Evolutionary conservation across 2,888 invertebrate genomes (phyloP), one percentile per base, ranked within the genome.

Genomic region (Drosophila fungiperda): DNA sequence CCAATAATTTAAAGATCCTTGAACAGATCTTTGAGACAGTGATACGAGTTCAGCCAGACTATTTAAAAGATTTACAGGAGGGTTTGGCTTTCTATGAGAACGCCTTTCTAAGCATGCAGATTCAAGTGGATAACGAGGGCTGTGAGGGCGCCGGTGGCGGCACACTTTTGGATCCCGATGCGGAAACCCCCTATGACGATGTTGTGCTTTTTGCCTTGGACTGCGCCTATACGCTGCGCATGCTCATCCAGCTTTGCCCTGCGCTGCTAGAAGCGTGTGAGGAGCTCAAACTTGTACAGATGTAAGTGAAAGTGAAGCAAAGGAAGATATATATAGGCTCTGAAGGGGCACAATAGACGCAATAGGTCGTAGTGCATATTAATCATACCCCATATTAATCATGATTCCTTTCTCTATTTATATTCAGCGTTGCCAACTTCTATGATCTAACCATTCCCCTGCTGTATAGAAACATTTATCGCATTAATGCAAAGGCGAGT

Each of bases 401-500:
- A 33, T n/a, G 8, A 23, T 38, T 23, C 32, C 1, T 9, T 23
- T 42, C 53, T 20, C 2, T 17, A 17, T 66, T 40, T 11, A 15
- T 29, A 48, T 38, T 60, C 94, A 97, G 97, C 92, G 94, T 98
- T 92, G 95, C 96, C 75, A 95, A 95, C 74, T 94, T 97, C 76
- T 98, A 98, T 92, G 96, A 97, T 80, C 94, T 94, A 81, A 95
- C 96, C 7, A 94, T 97, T 78, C 95, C 96, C 17, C 94, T 94
- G 79, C 91, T 98, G 68, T 96, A 96, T 90, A 95, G 95, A 86
- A 94, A 94, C 73, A 91, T 96, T 32, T 93, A 94, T 57, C 92
- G 76, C 3, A 88, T 92, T 3, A 92, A 93, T 74, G 72, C 83
- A 0, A 62, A 78, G 3, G 91, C 93, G 0, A 76, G 68, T n/a